Evolutionary conservation across 2,113 vertebrate species (phyloP), one percentile per base, ranked within the genome.

Genomic region (Panthera leo): DNA sequence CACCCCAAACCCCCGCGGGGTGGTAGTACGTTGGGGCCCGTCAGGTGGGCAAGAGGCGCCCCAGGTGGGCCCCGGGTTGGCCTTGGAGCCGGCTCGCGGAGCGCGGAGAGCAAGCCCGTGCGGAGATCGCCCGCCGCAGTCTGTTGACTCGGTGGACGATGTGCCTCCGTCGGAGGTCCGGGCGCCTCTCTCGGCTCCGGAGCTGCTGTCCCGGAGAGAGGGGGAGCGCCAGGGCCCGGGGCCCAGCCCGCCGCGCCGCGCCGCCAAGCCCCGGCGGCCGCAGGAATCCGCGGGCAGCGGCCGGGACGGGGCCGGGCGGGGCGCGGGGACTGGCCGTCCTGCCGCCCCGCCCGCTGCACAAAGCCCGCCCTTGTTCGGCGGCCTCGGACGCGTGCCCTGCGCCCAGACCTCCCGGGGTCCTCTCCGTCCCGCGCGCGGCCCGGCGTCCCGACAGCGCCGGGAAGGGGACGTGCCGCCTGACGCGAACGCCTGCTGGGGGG

Each of bases 241-340:
- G 93, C 34, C n/a, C 11, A 58, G 36, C 67, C 61, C 21, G 80
- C 90, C 96, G 93, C 79, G 91, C 97, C 85, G 97, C 68, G 63
- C 93, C 98, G 98, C 98, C 97, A 97, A 42, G 92, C 86, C 65
- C 61, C 51, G 55, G 92, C 85, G 79, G 98, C 98, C 98, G 55
- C 98, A 99, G 97, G 98, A 94, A 98, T 98, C 97, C 95, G 11
- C 9, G 1, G 97, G 98, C 97, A 94, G 88, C 83, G 95, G 68
- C 70, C 85, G 91, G 0, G 0, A 65, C 80, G 18, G 61, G 78
- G 95, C 91, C 12, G 68, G 95, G 90, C 92, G 92, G 70, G 95
- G 85, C 39, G 0, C 4, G 0, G 97, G 97, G 95, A 97, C 98
- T 97, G 39, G 70, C 97, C 83, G 98, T 96, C 58, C 97, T 94